Percentiles rank a stretch among this genome's conserved stretches.
These are phyloP conservation scores for Accipiter virgatus DNA, from an alignment of 2,113 vertebrate genomes.

Conservation along the genomic window DNA sequence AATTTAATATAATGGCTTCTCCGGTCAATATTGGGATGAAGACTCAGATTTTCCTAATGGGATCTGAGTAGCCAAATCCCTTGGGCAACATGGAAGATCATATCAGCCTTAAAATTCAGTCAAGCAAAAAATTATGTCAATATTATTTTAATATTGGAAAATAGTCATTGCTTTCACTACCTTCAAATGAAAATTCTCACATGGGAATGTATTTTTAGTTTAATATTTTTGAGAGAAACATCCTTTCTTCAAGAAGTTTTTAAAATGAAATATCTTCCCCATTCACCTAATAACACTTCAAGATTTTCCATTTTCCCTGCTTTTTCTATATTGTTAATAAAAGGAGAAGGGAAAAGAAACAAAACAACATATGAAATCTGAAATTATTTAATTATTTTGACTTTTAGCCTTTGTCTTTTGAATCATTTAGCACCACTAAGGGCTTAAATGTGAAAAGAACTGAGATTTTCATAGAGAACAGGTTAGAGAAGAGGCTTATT, in stretches of 20 bases:
- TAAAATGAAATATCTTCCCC: not conserved
- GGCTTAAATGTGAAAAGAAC: not conserved
- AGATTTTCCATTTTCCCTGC: not conserved
- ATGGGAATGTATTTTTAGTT: not conserved
- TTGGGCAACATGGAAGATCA: not conserved
- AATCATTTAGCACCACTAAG: not conserved
- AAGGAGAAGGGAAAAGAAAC: not conserved
- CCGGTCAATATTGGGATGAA: constrained; percentile 1
- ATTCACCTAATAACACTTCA: not conserved
- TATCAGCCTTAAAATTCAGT: constrained; percentile 1
- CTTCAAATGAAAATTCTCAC: not conserved
- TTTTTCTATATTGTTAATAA: not conserved
- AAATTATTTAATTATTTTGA: not conserved
- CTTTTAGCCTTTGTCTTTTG: not conserved
- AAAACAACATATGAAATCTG: not conserved
- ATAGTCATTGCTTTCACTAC: not conserved
- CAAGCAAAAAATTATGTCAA: not conserved
- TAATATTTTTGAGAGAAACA: not conserved
- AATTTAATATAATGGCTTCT: constrained; percentile 15
- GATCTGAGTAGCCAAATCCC: not conserved
- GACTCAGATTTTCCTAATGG: not conserved
- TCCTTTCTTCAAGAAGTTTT: not conserved
- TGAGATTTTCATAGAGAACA: not conserved
- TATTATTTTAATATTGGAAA: not conserved
- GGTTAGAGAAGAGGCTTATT: not conserved